Percentiles rank a stretch among this genome's conserved stretches.
These are phyloP conservation scores for Conger conger DNA, from an alignment of 2,113 vertebrate genomes.

Conservation along the genomic window DNA sequence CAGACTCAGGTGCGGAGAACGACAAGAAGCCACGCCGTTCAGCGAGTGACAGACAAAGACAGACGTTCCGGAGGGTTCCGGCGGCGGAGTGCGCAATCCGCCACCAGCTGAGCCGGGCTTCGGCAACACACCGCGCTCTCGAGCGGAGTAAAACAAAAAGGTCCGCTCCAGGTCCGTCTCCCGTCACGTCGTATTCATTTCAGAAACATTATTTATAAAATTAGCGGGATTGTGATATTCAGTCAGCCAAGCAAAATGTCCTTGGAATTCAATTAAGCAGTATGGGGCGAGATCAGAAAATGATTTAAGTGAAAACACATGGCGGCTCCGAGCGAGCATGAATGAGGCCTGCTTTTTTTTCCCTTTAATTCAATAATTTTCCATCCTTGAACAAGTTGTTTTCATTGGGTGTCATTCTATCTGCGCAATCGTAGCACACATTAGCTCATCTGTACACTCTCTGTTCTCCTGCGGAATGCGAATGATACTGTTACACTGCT, in stretches of 20 bases:
- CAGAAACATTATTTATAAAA: not conserved
- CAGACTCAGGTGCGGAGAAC: not conserved
- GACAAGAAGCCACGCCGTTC: not conserved
- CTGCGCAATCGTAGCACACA: constrained; percentile 14
- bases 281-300: not conserved
- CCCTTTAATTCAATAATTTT: not conserved
- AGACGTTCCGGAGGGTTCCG: not conserved
- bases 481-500: constrained; percentile 28
- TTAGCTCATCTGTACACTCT: not conserved
- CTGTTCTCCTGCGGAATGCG: constrained; percentile 22
- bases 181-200: not conserved
- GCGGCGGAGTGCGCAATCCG: not conserved
- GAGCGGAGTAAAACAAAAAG: not conserved
- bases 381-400: not conserved
- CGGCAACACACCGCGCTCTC: not conserved
- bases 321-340: not conserved
- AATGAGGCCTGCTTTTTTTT: not conserved
- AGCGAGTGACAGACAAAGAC: not conserved
- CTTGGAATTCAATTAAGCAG: not conserved
- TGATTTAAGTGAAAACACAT: constrained; percentile 7
- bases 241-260: not conserved
- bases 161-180: not conserved
- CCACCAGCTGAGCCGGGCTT: not conserved
- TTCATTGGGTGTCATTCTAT: not conserved
- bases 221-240: not conserved